Conservation (phyloP, 2,797 vertebrate species). For the Champsocephalus esox region DNA sequence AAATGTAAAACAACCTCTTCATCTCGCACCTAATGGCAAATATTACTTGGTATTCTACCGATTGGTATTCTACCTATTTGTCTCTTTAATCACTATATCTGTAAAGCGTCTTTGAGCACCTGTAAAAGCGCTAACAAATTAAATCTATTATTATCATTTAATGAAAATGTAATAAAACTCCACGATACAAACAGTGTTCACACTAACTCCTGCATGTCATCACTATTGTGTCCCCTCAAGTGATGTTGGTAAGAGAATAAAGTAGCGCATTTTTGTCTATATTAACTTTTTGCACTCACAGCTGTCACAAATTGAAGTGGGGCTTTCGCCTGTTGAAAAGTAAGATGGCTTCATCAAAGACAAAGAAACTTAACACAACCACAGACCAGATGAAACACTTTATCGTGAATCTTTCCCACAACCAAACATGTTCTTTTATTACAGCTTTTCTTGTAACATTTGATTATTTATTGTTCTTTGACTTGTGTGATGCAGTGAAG, state of each 20-base stretch:
- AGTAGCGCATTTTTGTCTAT: slow-evolving; percentile 2
- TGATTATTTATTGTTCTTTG: neutral
- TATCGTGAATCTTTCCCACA: slow-evolving; percentile 3
- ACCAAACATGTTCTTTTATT: neutral
- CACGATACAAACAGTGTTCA: neutral
- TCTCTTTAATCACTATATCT: neutral
- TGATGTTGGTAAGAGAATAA: neutral
- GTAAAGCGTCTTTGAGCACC: too few species aligned
- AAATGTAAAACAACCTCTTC: slow-evolving; percentile 18
- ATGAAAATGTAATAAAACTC: neutral
- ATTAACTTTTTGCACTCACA: slow-evolving; percentile 8
- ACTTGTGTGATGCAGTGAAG: neutral
- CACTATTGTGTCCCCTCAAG: neutral
- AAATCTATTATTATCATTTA: too few species aligned
- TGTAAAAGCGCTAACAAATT: too few species aligned
- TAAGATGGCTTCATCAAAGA: slow-evolving; percentile 23
- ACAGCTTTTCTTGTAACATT: neutral
- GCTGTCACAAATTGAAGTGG: slow-evolving; percentile 17
- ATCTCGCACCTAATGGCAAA: slow-evolving; percentile 22
- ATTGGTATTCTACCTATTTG: neutral
- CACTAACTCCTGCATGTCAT: neutral
- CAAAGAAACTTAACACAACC: neutral
- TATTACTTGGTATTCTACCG: neutral
- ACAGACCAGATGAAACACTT: slow-evolving; percentile 24
- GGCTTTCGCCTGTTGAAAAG: slow-evolving; percentile 16